Conservation (phyloP, 2,113 vertebrate genomes). For the Oxyura jamaicensis region DNA sequence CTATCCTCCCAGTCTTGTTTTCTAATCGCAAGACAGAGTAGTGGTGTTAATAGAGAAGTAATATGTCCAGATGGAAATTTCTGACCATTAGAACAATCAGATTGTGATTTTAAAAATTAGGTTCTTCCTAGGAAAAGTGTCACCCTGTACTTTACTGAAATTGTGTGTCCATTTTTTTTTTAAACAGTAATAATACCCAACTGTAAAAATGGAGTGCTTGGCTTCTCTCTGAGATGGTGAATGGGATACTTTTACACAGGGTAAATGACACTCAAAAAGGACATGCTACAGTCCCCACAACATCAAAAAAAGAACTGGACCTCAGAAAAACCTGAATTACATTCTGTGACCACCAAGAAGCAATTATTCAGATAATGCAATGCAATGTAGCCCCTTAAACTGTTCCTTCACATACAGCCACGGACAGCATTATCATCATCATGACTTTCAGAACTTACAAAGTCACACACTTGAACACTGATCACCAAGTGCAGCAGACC, state of each 20-base stretch:
- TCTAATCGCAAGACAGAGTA: neutral
- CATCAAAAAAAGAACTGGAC: rapidly evolving
- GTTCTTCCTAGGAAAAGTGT: neutral
- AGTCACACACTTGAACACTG: neutral
- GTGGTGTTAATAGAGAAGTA: neutral
- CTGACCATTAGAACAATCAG: neutral
- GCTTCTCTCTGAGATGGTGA: neutral
- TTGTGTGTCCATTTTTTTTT: too few species aligned
- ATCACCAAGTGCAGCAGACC: neutral
- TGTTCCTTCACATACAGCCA: neutral
- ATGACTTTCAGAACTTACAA: neutral
- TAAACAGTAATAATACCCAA: neutral
- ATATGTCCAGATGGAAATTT: neutral
- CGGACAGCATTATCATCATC: neutral
- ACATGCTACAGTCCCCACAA: neutral
- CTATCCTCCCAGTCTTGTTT: neutral
- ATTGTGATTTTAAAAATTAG: neutral
- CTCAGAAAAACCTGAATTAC: neutral
- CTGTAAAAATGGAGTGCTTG: neutral
- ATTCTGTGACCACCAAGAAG: neutral
- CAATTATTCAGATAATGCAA: neutral
- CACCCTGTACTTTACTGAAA: neutral
- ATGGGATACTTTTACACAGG: neutral
- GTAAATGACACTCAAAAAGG: neutral
- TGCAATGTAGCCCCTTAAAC: neutral